phyloP scores from a whole-genome alignment of 2,113 vertebrate species.

The Pseudorhombus dupliciocellatus region DNA sequence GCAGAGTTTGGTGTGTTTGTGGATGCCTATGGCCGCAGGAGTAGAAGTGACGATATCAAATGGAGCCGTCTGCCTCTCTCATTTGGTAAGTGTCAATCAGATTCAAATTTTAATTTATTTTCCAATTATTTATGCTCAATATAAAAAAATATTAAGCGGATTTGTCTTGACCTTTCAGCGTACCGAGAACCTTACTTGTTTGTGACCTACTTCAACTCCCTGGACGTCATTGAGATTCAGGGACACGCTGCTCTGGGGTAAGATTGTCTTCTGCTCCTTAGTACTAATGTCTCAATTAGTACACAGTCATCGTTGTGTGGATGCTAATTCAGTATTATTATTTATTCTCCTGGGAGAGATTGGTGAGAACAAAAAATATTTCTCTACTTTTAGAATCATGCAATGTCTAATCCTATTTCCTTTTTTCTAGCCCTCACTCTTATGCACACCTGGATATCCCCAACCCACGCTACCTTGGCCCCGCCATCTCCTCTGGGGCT shows the following conservation, averaged over 20 bases:
- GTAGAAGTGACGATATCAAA: slow-evolving; percentile 94
- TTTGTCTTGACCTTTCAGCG: slow-evolving; percentile 77
- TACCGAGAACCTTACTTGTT: slow-evolving; percentile 98
- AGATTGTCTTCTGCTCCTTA: slow-evolving; percentile 53
- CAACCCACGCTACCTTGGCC: slow-evolving; percentile 94
- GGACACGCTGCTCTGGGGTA: slow-evolving; percentile 93
- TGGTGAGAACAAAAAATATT: background rate
- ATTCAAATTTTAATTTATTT: background rate
- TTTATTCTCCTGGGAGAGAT: background rate
- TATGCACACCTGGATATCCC: slow-evolving; percentile 97
- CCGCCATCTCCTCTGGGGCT: slow-evolving; percentile 94
- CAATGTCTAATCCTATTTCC: background rate
- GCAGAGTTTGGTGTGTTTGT: slow-evolving; percentile 98
- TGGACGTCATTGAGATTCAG: slow-evolving; percentile 98
- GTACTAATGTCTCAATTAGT: background rate
- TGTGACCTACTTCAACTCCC: slow-evolving; percentile 98
- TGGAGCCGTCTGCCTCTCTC: slow-evolving; percentile 97
- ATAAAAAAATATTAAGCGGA: background rate
- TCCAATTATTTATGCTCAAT: background rate
- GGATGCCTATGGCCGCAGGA: slow-evolving; percentile 95
- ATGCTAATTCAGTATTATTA: background rate
- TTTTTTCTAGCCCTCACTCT: slow-evolving; percentile 86
- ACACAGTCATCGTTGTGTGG: background rate
- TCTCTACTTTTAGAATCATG: background rate
- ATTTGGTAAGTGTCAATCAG: slow-evolving; percentile 84